Evolutionary conservation across 2,888 invertebrate genomes (phyloP).

Genomic region (Daptonema setosum): DNA sequence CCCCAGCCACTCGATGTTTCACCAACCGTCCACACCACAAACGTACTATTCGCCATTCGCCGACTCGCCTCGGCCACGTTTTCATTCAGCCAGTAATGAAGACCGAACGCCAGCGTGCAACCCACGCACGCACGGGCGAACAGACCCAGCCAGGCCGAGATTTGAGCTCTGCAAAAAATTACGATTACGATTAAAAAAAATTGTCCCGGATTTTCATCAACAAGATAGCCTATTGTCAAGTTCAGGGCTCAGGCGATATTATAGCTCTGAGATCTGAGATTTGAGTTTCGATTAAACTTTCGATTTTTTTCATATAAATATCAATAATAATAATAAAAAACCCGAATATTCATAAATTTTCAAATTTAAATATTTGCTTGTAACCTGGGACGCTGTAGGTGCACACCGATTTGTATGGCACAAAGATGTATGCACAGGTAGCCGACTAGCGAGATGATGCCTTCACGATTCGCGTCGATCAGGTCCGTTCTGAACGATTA

Average conservation of each 20-base stretch:
- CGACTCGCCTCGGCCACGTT: slow-evolving; percentile 40
- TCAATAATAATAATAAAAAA: no score
- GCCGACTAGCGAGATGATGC: slow-evolving; percentile 59
- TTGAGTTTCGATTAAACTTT: no score
- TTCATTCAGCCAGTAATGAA: slow-evolving; percentile 9
- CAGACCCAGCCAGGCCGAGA: slow-evolving; percentile 12
- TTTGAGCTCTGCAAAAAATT: slow-evolving; percentile 11
- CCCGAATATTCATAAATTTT: no score
- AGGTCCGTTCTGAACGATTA: slow-evolving; percentile 30
- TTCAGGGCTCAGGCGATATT: no score
- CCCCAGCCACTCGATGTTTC: no score
- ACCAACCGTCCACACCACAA: slow-evolving; percentile 52
- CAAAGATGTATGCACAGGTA: slow-evolving; percentile 61
- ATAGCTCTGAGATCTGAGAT: no score
- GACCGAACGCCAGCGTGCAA: slow-evolving; percentile 8
- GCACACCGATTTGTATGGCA: slow-evolving; percentile 27
- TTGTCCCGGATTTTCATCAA: no score
- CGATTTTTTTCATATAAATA: no score
- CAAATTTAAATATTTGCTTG: no score
- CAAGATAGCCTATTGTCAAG: no score
- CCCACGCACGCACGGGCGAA: neutral
- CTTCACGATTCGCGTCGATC: slow-evolving; percentile 68
- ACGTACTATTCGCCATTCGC: slow-evolving; percentile 58
- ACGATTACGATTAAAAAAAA: no score
- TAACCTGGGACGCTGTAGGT: neutral